Conservation (phyloP, 2,888 invertebrate genomes). For the Hypomecis atomaria region DNA sequence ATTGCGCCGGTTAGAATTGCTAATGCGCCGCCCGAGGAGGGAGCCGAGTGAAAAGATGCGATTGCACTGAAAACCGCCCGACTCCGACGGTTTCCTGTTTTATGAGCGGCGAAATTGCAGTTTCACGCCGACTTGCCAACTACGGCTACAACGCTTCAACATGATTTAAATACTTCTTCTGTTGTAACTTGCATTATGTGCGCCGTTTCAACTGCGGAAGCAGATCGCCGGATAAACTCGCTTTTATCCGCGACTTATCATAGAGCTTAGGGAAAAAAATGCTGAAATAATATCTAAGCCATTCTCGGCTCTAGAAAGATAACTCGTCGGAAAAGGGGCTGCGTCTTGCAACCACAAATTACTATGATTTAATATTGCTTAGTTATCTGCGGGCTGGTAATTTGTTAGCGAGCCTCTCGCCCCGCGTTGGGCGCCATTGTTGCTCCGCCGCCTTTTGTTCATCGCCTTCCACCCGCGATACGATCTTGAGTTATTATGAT, state of each 20-base stretch:
- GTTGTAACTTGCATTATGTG: constrained; percentile 39
- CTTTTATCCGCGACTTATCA: constrained; percentile 50
- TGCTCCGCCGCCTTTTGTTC: constrained; percentile 81
- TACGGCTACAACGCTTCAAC: constrained; percentile 60
- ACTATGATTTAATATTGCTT: constrained; percentile 85
- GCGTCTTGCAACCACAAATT: constrained; percentile 81
- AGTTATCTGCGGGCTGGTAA: constrained; percentile 83
- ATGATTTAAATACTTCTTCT: constrained; percentile 65
- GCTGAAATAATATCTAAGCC: constrained; percentile 58
- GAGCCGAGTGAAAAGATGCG: constrained; percentile 75
- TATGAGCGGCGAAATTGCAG: constrained; percentile 76
- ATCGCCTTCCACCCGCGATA: constrained; percentile 78
- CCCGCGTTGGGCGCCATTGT: constrained; percentile 80
- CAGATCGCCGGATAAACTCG: constrained; percentile 33
- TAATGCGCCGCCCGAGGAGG: constrained; percentile 67
- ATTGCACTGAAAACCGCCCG: constrained; percentile 65
- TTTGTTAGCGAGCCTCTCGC: constrained; percentile 80
- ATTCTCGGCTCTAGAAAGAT: constrained; percentile 62
- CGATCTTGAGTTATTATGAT: constrained; percentile 84
- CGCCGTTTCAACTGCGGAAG: constrained; percentile 30
- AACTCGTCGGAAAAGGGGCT: constrained; percentile 69
- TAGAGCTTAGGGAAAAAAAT: constrained; percentile 54
- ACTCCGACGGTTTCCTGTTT: constrained; percentile 65
- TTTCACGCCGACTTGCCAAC: constrained; percentile 67
- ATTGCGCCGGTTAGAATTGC: constrained; percentile 77